Evolutionary conservation across 2,888 invertebrate genomes (phyloP), one percentile per base, ranked within the genome.

Genomic region (Nymphalis urticae): DNA sequence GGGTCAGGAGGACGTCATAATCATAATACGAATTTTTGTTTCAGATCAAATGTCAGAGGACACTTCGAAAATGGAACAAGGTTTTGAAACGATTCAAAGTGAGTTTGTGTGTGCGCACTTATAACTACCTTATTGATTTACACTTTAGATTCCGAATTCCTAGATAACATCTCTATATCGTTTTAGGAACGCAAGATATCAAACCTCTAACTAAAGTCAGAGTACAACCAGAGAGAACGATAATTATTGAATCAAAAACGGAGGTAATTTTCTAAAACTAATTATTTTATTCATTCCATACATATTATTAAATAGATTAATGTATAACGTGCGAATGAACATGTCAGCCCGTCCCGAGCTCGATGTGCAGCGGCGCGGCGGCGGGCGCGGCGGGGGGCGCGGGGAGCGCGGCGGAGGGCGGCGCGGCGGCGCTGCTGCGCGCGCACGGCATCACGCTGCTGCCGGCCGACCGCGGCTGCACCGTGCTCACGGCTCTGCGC

Each of bases 381-480:
- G 48, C 53, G 71, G 16, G 17, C 4, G n/a, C 48, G 4, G 48
- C 36, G 21, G 42, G 48, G 36, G 48, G 66, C 61, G 42, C 66
- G 36, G 59, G 24, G 51, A 50, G 64, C 50, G 62, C 32, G 67
- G 62, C 16, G 54, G 70, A 71, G 72, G 92, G 92, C 24, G 90
- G 86, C 8, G 54, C 54, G 51, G 84, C 96, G 73, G 94, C 95
- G 83, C 93, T 97, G 86, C 93, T 98, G 70, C 96, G 97, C 83
- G 94, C 95, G 76, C 97, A 97, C 88, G 97, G 97, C 72, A 97
- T 97, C 80, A 96, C 97, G 59, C 96, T 98, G 95, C 94, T 97
- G 83, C 96, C 97, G 63, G 93, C 95, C 27, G 97, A 97, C 84
- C 95, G 95, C 76, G 93, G 90, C 79, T 84, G 94, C 91, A 87